Evolutionary conservation across 2,113 vertebrate genomes (phyloP).

Genomic region (Lepus americanus): DNA sequence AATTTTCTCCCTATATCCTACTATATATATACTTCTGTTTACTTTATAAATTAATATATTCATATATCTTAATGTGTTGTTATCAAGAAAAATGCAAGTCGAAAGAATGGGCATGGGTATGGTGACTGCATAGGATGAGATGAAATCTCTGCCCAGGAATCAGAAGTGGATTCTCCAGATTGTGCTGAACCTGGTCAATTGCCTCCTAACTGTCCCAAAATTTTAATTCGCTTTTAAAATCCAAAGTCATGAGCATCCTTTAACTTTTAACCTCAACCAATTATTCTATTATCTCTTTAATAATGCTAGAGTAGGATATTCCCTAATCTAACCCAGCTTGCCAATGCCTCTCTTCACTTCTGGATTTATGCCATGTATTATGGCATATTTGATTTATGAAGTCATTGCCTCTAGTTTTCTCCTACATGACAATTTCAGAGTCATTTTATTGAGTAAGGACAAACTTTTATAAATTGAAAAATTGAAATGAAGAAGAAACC

Average conservation of each 20-base stretch:
- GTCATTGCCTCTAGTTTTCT: neutral
- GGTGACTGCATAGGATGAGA: neutral
- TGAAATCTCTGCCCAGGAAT: neutral
- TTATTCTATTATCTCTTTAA: neutral
- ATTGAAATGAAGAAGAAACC: neutral
- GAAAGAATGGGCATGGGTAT: neutral
- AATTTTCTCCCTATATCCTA: neutral
- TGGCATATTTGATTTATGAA: neutral
- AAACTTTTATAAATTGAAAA: neutral
- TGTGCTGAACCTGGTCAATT: neutral
- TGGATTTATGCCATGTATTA: neutral
- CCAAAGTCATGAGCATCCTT: neutral
- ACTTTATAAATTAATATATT: neutral
- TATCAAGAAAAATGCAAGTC: neutral
- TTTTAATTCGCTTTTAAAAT: neutral
- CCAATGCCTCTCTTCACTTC: neutral
- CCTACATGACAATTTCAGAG: neutral
- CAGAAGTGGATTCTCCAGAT: neutral
- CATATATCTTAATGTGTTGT: neutral
- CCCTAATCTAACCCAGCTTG: neutral
- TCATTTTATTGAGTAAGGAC: neutral
- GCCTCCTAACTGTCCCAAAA: neutral
- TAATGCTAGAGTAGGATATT: neutral
- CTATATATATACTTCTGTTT: neutral
- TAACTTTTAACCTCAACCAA: neutral